Evolutionary conservation across 2,888 invertebrate species (phyloP), one percentile per base, ranked within the genome.

Genomic region (Allygus modestus): DNA sequence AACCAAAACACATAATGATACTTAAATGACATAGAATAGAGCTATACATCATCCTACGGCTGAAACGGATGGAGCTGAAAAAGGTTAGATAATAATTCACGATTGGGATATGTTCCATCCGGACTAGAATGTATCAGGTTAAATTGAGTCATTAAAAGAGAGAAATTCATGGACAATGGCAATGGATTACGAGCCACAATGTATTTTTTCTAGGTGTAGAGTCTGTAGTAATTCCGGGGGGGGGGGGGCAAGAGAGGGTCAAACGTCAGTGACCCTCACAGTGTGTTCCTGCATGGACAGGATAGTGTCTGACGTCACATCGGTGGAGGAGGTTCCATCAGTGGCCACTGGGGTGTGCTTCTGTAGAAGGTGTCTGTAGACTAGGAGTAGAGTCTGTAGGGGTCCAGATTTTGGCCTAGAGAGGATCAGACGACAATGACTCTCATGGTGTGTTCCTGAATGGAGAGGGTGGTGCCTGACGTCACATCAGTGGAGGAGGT

Each of bases 241-340:
- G n/a, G n/a, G n/a, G n/a, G n/a, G n/a, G n/a, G n/a, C n/a, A n/a
- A n/a, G n/a, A n/a, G n/a, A n/a, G n/a, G 33, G 85, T 87, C 86
- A 87, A 65, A 87, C 86, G 82, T 87, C 87, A 20, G 87, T 87
- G 43, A 87, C 86, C 15, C 86, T 46, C 20, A 87, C 54, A 17
- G 86, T 87, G 69, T 87, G 87, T 54, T 87, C 87, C 28, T 84
- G 85, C 33, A 84, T 41, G 37, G 87, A 85, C 61, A 84, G 69
- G 15, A 86, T 77, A 0, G 87, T 87, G 83, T 87, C 87, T n/a
- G 87, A 87, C 1, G 86, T 86, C 54, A 87, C 87, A 84, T 87
- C 87, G 2, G 87, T 87, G 2, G 87, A 88, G 17, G 87, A 88
- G n/a, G 87, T 88, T 7, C 84, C 84, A 84, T 88, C 87, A 11